These are phyloP conservation scores for Andricus grossulariae DNA, from an alignment of 1,140 invertebrate genomes.

Conservation along the genomic window DNA sequence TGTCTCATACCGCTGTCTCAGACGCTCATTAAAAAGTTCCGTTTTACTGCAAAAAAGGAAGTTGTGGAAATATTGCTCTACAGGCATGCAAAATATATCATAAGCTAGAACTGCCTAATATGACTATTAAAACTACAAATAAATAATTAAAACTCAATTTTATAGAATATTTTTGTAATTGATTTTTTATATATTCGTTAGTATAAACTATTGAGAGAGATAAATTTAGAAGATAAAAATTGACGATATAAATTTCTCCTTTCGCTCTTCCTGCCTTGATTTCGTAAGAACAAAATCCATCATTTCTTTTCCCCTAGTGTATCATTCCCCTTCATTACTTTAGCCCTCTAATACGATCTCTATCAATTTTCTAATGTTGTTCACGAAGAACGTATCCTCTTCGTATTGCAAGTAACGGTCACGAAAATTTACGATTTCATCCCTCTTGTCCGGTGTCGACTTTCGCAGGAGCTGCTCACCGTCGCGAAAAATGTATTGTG, in stretches of 20 bases:
- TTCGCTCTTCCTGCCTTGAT: background rate
- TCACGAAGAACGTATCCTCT: background rate
- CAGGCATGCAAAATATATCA: too few species aligned
- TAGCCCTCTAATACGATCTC: background rate
- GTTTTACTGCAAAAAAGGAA: too few species aligned
- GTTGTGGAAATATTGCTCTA: too few species aligned
- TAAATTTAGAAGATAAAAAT: background rate
- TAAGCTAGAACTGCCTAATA: too few species aligned
- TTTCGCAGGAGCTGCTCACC: background rate
- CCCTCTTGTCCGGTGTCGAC: background rate
- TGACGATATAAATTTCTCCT: background rate
- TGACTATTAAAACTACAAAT: too few species aligned
- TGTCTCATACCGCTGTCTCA: too few species aligned
- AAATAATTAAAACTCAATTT: too few species aligned
- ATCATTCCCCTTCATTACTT: background rate
- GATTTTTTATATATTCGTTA: too few species aligned
- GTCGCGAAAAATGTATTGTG: slow-evolving; percentile 20
- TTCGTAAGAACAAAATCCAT: background rate
- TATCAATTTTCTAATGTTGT: slow-evolving; percentile 18
- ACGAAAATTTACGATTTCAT: slow-evolving; percentile 10
- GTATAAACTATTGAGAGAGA: too few species aligned
- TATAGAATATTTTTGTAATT: too few species aligned
- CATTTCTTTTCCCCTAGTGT: background rate
- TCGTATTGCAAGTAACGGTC: background rate
- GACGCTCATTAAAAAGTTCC: too few species aligned